Conservation (phyloP, 2,113 vertebrate species). For the Geococcyx californianus region DNA sequence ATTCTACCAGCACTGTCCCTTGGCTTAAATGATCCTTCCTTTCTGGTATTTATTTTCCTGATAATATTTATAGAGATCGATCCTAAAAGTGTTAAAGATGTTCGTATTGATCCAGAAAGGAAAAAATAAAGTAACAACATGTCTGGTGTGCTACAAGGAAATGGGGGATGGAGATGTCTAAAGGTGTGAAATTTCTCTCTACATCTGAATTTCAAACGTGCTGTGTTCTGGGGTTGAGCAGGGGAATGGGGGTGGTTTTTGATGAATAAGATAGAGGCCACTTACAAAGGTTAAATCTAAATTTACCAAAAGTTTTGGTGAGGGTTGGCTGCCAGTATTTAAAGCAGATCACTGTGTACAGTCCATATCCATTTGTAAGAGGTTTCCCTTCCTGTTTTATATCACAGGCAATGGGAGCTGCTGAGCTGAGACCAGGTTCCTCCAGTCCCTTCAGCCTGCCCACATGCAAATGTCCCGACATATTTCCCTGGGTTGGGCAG, state of each 20-base stretch:
- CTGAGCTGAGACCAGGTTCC: neutral
- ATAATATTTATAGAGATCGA: neutral
- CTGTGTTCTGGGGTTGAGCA: neutral
- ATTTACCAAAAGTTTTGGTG: neutral
- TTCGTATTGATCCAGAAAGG: neutral
- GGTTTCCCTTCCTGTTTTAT: neutral
- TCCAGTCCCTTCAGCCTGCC: neutral
- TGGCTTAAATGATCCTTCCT: neutral
- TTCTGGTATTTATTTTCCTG: neutral
- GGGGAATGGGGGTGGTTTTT: neutral
- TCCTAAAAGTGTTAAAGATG: neutral
- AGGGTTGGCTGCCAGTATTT: neutral
- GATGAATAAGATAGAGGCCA: neutral
- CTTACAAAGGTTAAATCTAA: neutral
- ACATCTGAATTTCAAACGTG: neutral
- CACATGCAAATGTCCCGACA: neutral
- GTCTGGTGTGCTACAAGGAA: neutral
- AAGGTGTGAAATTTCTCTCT: neutral
- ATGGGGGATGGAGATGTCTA: neutral
- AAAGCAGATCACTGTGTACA: fast-evolving
- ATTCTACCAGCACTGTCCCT: neutral
- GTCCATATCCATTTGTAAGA: neutral
- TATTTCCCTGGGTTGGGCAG: neutral
- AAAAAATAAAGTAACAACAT: neutral
- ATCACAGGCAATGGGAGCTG: neutral